Conservation (phyloP, 2,113 vertebrate species). For the Gasterosteus nipponicus region DNA sequence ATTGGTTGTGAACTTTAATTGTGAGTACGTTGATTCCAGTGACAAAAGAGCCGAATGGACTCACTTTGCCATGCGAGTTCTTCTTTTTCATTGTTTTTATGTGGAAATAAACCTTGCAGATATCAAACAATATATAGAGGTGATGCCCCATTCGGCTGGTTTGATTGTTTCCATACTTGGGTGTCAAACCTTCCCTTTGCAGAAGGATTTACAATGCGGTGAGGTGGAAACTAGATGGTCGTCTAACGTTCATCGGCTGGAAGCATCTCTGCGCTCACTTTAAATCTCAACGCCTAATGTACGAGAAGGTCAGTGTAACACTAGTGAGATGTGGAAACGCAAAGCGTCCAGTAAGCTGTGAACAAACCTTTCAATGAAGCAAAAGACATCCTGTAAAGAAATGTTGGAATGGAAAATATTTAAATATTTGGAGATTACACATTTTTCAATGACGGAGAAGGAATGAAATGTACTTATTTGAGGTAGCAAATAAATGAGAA, state of each 20-base stretch:
- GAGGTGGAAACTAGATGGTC: neutral
- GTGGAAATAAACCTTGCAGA: neutral
- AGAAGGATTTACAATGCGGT: neutral
- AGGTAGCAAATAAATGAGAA: conserved; percentile 3
- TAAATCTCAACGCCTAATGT: neutral
- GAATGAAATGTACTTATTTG: neutral
- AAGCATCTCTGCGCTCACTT: neutral
- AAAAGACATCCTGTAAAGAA: neutral
- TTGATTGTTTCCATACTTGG: neutral
- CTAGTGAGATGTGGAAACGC: conserved; percentile 1
- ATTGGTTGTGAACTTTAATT: neutral
- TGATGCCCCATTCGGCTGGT: neutral
- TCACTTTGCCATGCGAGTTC: neutral
- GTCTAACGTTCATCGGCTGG: neutral
- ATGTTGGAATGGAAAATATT: neutral
- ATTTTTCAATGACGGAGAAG: neutral
- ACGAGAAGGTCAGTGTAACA: neutral
- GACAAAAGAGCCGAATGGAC: too few species aligned
- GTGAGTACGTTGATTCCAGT: neutral
- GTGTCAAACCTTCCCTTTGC: neutral
- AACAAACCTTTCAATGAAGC: neutral
- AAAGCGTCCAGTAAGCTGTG: neutral
- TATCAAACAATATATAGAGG: neutral
- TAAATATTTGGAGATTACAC: neutral
- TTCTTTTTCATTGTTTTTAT: neutral